Conservation (phyloP, 2,888 invertebrate genomes). For the Tholera decimalis region DNA sequence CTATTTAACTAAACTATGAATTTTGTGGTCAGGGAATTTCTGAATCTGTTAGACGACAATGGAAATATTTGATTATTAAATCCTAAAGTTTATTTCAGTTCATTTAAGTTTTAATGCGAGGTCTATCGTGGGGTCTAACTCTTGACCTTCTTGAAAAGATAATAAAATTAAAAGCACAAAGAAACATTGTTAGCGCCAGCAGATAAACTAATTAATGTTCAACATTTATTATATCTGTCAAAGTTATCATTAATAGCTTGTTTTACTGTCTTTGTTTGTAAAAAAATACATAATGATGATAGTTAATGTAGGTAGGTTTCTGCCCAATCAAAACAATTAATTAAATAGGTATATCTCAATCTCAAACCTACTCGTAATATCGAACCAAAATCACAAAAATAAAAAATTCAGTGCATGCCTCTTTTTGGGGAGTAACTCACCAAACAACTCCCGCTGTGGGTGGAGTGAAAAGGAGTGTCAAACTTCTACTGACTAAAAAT, state of each 20-base stretch:
- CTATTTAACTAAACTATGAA: too few species aligned
- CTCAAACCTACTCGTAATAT: too few species aligned
- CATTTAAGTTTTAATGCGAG: conserved; percentile 11
- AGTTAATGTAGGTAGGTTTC: background rate
- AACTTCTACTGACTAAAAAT: too few species aligned
- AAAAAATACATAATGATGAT: conserved; percentile 1
- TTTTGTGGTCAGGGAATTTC: too few species aligned
- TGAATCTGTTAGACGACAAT: too few species aligned
- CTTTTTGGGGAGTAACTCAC: too few species aligned
- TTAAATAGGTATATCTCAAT: too few species aligned
- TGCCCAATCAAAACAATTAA: too few species aligned
- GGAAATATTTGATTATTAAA: conserved; percentile 1
- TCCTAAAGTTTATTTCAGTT: conserved; percentile 18
- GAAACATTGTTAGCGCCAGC: conserved; percentile 16
- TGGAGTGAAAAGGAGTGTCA: too few species aligned
- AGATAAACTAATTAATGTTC: conserved; percentile 41
- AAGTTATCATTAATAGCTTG: conserved; percentile 20
- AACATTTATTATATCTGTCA: conserved; percentile 38
- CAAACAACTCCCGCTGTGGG: too few species aligned
- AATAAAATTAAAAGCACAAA: conserved; percentile 36
- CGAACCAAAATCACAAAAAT: too few species aligned
- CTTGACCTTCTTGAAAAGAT: conserved; percentile 52
- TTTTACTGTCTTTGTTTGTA: conserved; percentile 35
- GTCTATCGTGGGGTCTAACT: conserved; percentile 21
- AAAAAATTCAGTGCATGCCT: too few species aligned